These are phyloP conservation scores for Ecliptopera silaceata DNA, from an alignment of 2,888 invertebrate species.

Conservation along the genomic window DNA sequence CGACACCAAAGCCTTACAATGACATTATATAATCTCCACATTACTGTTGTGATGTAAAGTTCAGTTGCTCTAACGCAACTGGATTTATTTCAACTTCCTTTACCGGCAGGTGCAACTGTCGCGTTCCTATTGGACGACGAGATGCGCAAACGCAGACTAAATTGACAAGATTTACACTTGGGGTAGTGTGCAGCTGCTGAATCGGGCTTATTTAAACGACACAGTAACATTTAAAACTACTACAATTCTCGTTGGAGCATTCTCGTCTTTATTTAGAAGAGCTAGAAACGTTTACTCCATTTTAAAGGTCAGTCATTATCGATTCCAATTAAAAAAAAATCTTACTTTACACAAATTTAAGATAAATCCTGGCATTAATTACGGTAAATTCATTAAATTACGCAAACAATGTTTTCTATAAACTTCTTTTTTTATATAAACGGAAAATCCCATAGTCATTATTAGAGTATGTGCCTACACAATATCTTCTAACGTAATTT, in stretches of 20 bases:
- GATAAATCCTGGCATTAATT: too few relatives aligned
- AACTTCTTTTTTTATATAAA: too few relatives aligned
- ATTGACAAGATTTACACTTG: conserved; percentile 62
- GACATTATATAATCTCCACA: conserved; percentile 14
- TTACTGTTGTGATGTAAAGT: conserved; percentile 22
- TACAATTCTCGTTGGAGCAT: background rate
- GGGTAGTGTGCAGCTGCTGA: conserved; percentile 61
- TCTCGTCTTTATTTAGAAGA: too few relatives aligned
- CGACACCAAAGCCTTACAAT: conserved; percentile 14
- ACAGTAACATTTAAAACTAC: background rate
- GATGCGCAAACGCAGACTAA: conserved; percentile 60
- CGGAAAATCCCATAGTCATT: too few relatives aligned
- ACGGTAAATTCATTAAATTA: too few relatives aligned
- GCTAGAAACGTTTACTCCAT: too few relatives aligned
- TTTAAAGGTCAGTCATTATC: too few relatives aligned
- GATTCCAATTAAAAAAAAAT: too few relatives aligned
- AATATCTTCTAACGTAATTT: too few relatives aligned
- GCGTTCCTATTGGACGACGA: conserved; percentile 53
- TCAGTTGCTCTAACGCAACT: conserved; percentile 43
- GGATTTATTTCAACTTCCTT: conserved; percentile 68
- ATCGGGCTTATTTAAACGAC: conserved; percentile 3
- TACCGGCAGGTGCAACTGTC: conserved; percentile 67
- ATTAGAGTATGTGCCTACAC: too few relatives aligned
- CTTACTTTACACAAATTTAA: too few relatives aligned
- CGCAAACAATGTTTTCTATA: too few relatives aligned